Base-by-base conservation (phyloP, 2,888 invertebrate species). In the Petrolisthes manimaculis region DNA sequence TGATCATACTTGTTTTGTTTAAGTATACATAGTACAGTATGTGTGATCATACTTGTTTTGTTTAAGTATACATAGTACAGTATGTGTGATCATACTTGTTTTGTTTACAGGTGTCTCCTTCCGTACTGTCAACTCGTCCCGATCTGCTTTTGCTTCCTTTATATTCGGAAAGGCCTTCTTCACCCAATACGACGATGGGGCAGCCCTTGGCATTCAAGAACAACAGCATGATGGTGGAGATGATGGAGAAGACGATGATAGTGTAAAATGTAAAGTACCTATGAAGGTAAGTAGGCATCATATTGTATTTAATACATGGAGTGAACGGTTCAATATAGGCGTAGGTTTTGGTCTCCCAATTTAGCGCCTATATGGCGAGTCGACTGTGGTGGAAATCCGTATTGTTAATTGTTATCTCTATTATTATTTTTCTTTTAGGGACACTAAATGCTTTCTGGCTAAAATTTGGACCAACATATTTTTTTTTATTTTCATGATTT, bases 141-240 rank as follows among this genome's bases (percentile, higher is more conserved):
- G 96, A 93, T 97, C 97, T 6, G 97, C 97, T 0, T 97, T 96
- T 93, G 96, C 95, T 4, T 95, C 96, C 93, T 95, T 96, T 80
- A 95, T 95, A 92, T 97, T 98, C 92, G 94, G 94, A 86, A 95
- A 95, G 80, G 94, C 94, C 83, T 98, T 97, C 93, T 98, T 98
- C 92, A 95, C 96, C 0, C 95, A 95, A 91, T 98, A 96, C 92
- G 94, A 94, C 89, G 92, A 92, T 90, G 92, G 92, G 69, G 12
- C 37, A n/a, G 12, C 78, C 37, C 56, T 75, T 14, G 86, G 74
- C 9, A 71, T 77, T 8, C 84, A 84, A 53, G 54, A 80, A 56
- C 51, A 71, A n/a, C 18, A 55, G 21, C 51, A 55, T 6, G 54
- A 67, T 9, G 80, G 77, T 2, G 71, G 77, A 8, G 75, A n/a